These are phyloP conservation scores for Sebastes miniatus DNA, from an alignment of 2,797 vertebrate genomes.

Conservation along the genomic window DNA sequence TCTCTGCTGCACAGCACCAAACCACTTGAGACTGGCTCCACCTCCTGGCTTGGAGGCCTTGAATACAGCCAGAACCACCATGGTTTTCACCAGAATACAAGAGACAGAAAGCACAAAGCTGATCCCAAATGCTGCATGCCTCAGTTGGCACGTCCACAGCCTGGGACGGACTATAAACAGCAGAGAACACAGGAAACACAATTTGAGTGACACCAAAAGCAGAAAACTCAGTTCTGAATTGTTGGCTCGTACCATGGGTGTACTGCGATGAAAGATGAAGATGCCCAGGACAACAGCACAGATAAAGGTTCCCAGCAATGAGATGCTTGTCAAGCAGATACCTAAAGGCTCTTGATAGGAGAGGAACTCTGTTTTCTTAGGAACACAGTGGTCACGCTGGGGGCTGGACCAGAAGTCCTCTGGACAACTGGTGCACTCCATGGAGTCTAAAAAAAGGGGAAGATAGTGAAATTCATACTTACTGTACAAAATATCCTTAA, in stretches of 20 bases:
- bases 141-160: conserved; percentile 51
- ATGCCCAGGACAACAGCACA: conserved; percentile 59
- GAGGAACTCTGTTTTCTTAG: conserved; percentile 65
- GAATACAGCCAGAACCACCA: conserved; percentile 70
- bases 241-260: conserved; percentile 73
- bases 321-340: conserved; percentile 61
- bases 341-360: conserved; percentile 65
- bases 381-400: too few species aligned
- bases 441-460: too few species aligned
- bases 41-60: conserved; percentile 63
- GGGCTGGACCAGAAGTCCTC: too few species aligned
- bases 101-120: conserved; percentile 65
- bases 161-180: conserved; percentile 65
- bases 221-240: conserved; percentile 74
- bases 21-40: conserved; percentile 64
- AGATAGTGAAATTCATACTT: too few species aligned
- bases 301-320: conserved; percentile 60
- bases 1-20: conserved; percentile 70
- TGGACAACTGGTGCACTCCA: too few species aligned
- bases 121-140: conserved; percentile 60
- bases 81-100: conserved; percentile 66
- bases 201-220: conserved; percentile 29
- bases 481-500: too few species aligned
- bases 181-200: conserved; percentile 68
- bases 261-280: conserved; percentile 53